A percentile compares a stretch with the other conserved stretches of the same genome.
Conservation (phyloP, 2,888 invertebrate species). For the Nomada fucata region DNA sequence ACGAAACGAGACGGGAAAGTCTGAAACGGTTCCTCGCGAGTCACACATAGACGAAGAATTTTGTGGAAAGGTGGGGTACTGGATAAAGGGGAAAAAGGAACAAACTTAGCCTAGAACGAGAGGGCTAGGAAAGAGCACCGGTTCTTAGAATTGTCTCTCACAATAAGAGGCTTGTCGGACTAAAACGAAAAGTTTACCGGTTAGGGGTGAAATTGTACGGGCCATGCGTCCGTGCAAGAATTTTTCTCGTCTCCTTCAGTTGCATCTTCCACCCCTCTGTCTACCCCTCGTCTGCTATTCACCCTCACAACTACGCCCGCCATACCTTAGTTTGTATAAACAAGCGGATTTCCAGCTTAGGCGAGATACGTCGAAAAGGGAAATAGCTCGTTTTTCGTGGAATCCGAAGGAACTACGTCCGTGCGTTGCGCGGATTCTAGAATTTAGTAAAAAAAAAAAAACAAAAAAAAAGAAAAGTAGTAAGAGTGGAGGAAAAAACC, state of each 20-base stretch:
- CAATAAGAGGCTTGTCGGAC: conserved; percentile 81
- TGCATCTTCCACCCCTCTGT: conserved; percentile 30
- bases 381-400: conserved; percentile 53
- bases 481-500: conserved; percentile 34
- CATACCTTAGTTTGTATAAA: conserved; percentile 79
- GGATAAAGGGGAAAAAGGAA: not conserved
- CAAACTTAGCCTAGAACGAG: conserved; percentile 38
- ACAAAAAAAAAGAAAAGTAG: not conserved
- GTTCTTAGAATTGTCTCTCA: conserved; percentile 80
- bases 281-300: conserved; percentile 20
- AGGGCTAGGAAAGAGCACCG: conserved; percentile 60
- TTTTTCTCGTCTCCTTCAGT: conserved; percentile 63
- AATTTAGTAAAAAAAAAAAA: conserved; percentile 21
- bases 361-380: conserved; percentile 73
- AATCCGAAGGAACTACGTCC: conserved; percentile 52
- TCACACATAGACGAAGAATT: conserved; percentile 46
- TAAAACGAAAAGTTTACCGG: conserved; percentile 81
- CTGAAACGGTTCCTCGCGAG: conserved; percentile 56
- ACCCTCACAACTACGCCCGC: conserved; percentile 44
- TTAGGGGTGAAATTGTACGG: conserved; percentile 80
- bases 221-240: conserved; percentile 71
- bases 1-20: conserved; percentile 51
- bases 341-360: conserved; percentile 80
- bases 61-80: conserved; percentile 8
- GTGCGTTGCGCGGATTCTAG: conserved; percentile 32